Base-by-base conservation (phyloP, 1,140 invertebrate genomes). In the Caenorhabditis inopinata region DNA sequence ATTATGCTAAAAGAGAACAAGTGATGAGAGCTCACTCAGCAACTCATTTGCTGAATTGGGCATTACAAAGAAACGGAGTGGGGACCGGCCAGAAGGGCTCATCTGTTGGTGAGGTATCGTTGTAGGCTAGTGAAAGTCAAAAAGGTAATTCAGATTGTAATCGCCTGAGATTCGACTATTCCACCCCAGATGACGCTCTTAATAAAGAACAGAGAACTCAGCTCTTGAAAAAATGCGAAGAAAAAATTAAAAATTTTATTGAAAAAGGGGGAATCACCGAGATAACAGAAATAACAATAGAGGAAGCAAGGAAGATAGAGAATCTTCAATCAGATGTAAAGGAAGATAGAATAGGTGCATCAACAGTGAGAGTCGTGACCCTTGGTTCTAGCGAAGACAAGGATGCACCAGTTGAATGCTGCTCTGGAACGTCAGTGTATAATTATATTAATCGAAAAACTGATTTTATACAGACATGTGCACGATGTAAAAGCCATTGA, bases 11-110 rank as follows among this genome's bases (percentile, higher is more conserved):
- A 51, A 51, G 76, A 53, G 32, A 45, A 42, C 48, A 29, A 27
- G 38, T 77, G 48, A 77, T 77, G 76, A 51, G 38, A 29, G 49
- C 76, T 38, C 76, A 77, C 49, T 77, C 76, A 38, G 76, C 76
- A 14, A 77, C 76, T 29, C 76, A 77, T 58, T 48, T 77, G 47
- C 76, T 77, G 27, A 77, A 77, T 48, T 77, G 76, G 76, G 76
- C 76, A 35, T 27, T 62, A 32, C 38, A 48, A 58, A 51, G 25
- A 21, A 25, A 16, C 29, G 76, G 76, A 2, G 11, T 51, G 6
- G 76, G 76, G 23, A 16, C 14, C 14, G 76, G 76, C 14, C 76
- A 77, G 29, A 62, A 58, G n/a, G 76, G 76, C 12, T 77, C 76
- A 53, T 62, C 48, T 27, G 51, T 77, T 38, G 48, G 51, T 53